These are phyloP conservation scores for Misgurnus anguillicaudatus DNA, from an alignment of 2,113 vertebrate species.

Conservation along the genomic window DNA sequence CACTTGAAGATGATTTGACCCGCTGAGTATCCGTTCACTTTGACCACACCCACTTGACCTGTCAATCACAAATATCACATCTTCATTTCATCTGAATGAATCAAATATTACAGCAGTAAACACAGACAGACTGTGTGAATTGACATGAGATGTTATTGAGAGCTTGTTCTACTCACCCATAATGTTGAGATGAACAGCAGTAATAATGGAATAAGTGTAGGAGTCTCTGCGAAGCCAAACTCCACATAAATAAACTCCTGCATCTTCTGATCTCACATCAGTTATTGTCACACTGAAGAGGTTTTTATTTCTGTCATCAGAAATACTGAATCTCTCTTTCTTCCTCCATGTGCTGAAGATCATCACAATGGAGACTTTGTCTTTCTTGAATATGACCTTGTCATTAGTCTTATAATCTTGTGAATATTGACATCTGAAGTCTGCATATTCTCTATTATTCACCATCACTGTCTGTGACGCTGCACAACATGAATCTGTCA, in stretches of 20 bases:
- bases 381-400: background rate
- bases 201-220: background rate
- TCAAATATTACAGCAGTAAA: background rate
- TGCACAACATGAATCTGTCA: too few species aligned
- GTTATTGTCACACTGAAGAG: too few species aligned
- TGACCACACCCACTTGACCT: background rate
- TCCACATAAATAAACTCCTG: conserved; percentile 34
- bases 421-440: background rate
- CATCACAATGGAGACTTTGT: background rate
- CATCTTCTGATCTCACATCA: conserved; percentile 4
- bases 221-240: background rate
- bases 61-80: background rate
- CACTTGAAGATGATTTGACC: conserved; percentile 11
- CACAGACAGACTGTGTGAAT: too few species aligned
- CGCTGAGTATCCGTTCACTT: background rate
- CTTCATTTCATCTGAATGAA: too few species aligned
- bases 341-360: background rate
- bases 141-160: background rate
- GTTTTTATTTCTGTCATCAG: background rate
- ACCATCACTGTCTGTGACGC: too few species aligned
- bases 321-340: background rate
- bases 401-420: background rate
- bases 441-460: too few species aligned
- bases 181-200: background rate
- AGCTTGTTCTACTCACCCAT: background rate